Conservation (phyloP, 1,140 invertebrate species). For the Drosophila sp. region DNA sequence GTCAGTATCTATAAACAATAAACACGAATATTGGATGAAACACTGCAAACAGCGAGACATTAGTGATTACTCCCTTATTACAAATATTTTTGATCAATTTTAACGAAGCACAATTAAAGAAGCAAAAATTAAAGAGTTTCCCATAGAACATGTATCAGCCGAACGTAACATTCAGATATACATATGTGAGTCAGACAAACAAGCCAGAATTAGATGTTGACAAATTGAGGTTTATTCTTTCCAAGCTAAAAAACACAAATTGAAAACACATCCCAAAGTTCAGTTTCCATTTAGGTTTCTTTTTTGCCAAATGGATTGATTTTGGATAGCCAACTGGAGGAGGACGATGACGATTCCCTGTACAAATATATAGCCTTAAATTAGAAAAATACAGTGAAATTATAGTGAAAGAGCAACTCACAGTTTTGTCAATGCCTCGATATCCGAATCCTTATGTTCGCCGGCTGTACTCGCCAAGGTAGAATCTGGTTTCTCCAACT, state of each 20-base stretch:
- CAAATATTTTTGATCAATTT: too few species aligned
- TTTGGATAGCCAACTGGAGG: constrained; percentile 87
- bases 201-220: constrained; percentile 9
- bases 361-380: constrained; percentile 8
- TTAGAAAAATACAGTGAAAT: background rate
- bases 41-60: too few species aligned
- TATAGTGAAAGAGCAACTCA: constrained; percentile 35
- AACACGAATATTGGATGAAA: too few species aligned
- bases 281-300: constrained; percentile 85
- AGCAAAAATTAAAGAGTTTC: too few species aligned
- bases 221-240: constrained; percentile 45
- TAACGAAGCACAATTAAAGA: too few species aligned
- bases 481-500: constrained; percentile 36
- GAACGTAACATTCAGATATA: background rate
- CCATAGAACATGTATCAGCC: too few species aligned
- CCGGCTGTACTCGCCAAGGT: constrained; percentile 13
- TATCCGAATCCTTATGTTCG: constrained; percentile 71
- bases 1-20: too few species aligned
- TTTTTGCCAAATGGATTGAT: constrained; percentile 89
- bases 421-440: constrained; percentile 76
- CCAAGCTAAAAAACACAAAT: constrained; percentile 48
- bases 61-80: too few species aligned
- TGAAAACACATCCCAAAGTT: constrained; percentile 38
- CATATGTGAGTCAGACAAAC: background rate
- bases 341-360: constrained; percentile 67